A percentile compares a stretch with the other conserved stretches of the same genome.
phyloP scores from a whole-genome alignment of 1,140 invertebrate genomes.

The Drosophila mayri region DNA sequence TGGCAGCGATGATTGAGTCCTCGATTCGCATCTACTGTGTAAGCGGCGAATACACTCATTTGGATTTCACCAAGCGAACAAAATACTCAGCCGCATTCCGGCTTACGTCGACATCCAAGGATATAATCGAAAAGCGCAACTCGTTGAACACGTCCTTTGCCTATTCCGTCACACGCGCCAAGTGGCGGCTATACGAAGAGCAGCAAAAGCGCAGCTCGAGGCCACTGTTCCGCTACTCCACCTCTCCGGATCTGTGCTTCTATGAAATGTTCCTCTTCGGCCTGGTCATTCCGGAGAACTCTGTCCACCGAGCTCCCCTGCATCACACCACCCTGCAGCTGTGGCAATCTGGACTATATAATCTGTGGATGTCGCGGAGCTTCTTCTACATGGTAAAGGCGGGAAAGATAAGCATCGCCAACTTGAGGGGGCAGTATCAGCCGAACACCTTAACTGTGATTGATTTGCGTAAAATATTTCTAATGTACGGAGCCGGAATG shows the following conservation, averaged over 20 bases:
- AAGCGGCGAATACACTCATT: not conserved
- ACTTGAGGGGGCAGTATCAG: not conserved
- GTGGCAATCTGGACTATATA: slow-evolving; percentile 35
- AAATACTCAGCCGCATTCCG: slow-evolving; percentile 40
- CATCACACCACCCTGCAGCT: slow-evolving; percentile 41
- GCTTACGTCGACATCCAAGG: not conserved
- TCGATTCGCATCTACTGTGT: not conserved
- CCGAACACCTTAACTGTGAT: not conserved
- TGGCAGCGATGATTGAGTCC: not conserved
- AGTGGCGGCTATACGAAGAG: slow-evolving; percentile 56
- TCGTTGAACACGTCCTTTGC: slow-evolving; percentile 53
- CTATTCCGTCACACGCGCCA: slow-evolving; percentile 48
- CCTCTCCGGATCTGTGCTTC: slow-evolving; percentile 34
- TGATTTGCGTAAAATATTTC: slow-evolving; percentile 34
- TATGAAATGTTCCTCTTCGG: slow-evolving; percentile 41
- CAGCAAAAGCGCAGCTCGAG: slow-evolving; percentile 33
- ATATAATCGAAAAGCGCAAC: slow-evolving; percentile 35
- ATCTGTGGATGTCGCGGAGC: slow-evolving; percentile 43
- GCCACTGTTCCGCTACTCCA: slow-evolving; percentile 58
- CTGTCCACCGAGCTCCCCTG: slow-evolving; percentile 29
- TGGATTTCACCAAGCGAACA: slow-evolving; percentile 18
- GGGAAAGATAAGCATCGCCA: slow-evolving; percentile 22
- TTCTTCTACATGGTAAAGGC: slow-evolving; percentile 58
- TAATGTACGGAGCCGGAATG: slow-evolving; percentile 7
- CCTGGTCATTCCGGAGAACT: slow-evolving; percentile 58